phyloP scores from a whole-genome alignment of 2,113 vertebrate genomes.

The Ivindomyrus marchei region DNA sequence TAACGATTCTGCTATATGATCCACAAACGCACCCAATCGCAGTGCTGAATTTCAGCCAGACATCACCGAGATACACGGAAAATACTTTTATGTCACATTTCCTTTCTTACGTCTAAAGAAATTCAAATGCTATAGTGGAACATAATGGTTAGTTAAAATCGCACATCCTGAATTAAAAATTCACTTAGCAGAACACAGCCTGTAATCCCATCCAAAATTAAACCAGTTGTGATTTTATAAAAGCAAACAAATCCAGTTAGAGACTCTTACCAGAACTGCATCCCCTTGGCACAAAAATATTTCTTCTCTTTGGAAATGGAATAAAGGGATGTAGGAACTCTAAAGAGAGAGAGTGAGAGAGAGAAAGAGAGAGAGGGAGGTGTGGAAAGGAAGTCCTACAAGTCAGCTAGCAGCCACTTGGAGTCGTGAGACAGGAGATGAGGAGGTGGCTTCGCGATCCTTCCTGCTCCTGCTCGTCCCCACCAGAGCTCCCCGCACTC shows the following conservation, averaged over 20 bases:
- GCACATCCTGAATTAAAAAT: background rate
- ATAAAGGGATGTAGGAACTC: background rate
- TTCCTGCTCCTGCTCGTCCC: slow-evolving; percentile 9
- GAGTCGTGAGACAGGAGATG: background rate
- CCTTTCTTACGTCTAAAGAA: background rate
- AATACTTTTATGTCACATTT: background rate
- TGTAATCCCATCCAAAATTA: background rate
- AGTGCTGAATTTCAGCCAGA: background rate
- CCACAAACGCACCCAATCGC: background rate
- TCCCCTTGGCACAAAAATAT: slow-evolving; percentile 8
- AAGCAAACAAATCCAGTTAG: background rate
- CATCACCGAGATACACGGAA: background rate
- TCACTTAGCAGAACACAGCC: background rate
- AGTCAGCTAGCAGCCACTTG: background rate
- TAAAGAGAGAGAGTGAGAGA: background rate
- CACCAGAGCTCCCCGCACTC: background rate
- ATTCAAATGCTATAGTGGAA: background rate
- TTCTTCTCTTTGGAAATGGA: background rate
- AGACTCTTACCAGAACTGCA: slow-evolving; percentile 17
- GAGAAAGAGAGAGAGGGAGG: background rate
- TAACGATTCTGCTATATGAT: background rate
- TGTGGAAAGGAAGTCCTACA: background rate
- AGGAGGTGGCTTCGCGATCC: slow-evolving; percentile 13
- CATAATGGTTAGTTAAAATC: background rate
- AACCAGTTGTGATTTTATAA: background rate